phyloP scores from a whole-genome alignment of 2,113 vertebrate species.

The Cryptoleucopteryx plumbea region DNA sequence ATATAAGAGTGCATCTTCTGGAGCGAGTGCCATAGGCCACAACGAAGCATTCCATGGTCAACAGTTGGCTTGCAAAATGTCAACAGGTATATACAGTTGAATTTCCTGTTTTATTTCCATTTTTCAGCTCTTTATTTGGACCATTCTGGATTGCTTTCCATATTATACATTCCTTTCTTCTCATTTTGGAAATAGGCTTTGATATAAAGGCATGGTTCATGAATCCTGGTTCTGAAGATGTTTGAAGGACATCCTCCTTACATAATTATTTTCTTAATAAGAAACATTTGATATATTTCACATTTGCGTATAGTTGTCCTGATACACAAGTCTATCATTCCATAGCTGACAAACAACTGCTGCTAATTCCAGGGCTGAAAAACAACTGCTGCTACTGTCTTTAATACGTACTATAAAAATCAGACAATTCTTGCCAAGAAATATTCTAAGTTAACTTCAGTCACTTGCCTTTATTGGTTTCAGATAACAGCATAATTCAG shows the following conservation, averaged over 20 bases:
- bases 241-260: not conserved
- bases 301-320: not conserved
- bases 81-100: not conserved
- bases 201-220: not conserved
- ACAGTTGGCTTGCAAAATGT: not conserved
- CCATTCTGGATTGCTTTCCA: not conserved
- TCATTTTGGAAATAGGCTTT: not conserved
- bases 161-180: not conserved
- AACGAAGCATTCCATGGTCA: not conserved
- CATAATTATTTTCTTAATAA: not conserved
- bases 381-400: not conserved
- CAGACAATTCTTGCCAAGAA: not conserved
- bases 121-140: not conserved
- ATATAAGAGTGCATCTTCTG: not conserved
- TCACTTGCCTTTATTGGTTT: not conserved
- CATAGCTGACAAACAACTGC: not conserved
- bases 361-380: not conserved
- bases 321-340: not conserved
- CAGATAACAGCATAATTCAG: not conserved
- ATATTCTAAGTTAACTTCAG: not conserved
- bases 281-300: not conserved
- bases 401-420: not conserved
- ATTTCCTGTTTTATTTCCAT: not conserved
- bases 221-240: not conserved
- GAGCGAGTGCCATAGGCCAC: not conserved